Base-by-base conservation (phyloP, 2,113 vertebrate species). In the Phoenicopterus ruber region DNA sequence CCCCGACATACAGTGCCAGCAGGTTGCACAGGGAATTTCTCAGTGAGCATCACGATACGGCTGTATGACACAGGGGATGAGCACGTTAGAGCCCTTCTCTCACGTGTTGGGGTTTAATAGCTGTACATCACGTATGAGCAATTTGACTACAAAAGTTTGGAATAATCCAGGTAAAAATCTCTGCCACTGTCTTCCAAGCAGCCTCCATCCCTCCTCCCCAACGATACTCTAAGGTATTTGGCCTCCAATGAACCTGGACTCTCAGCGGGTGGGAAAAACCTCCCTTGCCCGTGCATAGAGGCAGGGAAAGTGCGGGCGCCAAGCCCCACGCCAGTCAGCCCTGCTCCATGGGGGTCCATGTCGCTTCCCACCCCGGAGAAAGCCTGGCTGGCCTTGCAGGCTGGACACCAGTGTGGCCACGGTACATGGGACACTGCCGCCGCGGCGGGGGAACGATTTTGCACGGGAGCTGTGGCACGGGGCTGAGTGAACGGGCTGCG, bases 341-440 rank as follows among this genome's bases (percentile, higher is more conserved):
- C 58, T 62, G 13, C 46, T 88, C 16, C 20, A 8, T 4, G 0
- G 5, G 14, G 11, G 17, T 47, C 52, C 59, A 19, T 0, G 4
- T 2, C 1, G 2, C 47, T 84, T 82, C 21, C n/a, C 47, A 79
- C 28, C 29, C 50, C 4, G 2, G 34, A n/a, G 50, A 67, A 85
- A 61, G 44, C n/a, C 36, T 3, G 4, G 2, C 46, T 78, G 36
- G 22, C n/a, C 42, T 55, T 9, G 1, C 52, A 74, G 52, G 42
- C 58, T 76, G 38, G 11, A 17, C 34, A n/a, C 52, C 5, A 4
- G 24, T 71, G 59, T 81, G 46, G 36, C 46, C 17, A 6, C 1
- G 5, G 24, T 47, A 62, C 3, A 0, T 2, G 1, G 34, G 50
- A 15, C 31, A 58, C 38, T 86, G 42, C 21, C 2, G 0, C 2